Percentiles rank a stretch among this genome's conserved stretches.
phyloP scores from a whole-genome alignment of 2,888 invertebrate species.

The Polymixis lichenea region DNA sequence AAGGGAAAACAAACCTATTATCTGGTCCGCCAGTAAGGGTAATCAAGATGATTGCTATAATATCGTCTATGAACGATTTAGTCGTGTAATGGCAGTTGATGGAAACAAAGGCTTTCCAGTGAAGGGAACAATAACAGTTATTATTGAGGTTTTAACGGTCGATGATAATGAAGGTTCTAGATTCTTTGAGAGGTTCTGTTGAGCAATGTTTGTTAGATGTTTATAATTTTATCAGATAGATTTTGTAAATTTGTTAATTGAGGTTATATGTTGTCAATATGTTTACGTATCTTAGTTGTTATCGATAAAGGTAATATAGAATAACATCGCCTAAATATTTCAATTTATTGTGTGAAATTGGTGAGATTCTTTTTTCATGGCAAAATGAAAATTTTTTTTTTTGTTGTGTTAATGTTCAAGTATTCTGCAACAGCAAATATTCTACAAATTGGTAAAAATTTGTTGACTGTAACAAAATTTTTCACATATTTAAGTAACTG shows the following conservation, averaged over 20 bases:
- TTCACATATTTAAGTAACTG: not conserved
- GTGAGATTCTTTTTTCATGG: not conserved
- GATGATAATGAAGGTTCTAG: slow-evolving; percentile 7
- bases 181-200: not conserved
- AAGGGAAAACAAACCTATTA: slow-evolving; percentile 69
- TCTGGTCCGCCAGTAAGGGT: slow-evolving; percentile 62
- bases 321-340: not conserved
- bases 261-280: too few relatives aligned
- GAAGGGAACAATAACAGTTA: slow-evolving; percentile 33
- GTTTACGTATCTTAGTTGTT: not conserved
- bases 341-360: not conserved
- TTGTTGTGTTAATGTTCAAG: too few relatives aligned
- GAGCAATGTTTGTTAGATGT: not conserved
- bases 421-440: not conserved
- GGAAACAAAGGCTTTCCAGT: slow-evolving; percentile 37
- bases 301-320: too few relatives aligned
- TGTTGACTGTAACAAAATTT: not conserved
- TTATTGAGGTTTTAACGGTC: slow-evolving; percentile 26
- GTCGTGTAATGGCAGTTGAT: slow-evolving; percentile 41
- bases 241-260: not conserved
- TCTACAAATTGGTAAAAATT: not conserved
- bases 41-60: slow-evolving; percentile 69
- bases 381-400: too few relatives aligned
- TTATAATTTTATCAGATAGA: not conserved
- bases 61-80: slow-evolving; percentile 60